These are phyloP conservation scores for Acanthopleura granulata DNA, from an alignment of 2,888 invertebrate species.

Conservation along the genomic window DNA sequence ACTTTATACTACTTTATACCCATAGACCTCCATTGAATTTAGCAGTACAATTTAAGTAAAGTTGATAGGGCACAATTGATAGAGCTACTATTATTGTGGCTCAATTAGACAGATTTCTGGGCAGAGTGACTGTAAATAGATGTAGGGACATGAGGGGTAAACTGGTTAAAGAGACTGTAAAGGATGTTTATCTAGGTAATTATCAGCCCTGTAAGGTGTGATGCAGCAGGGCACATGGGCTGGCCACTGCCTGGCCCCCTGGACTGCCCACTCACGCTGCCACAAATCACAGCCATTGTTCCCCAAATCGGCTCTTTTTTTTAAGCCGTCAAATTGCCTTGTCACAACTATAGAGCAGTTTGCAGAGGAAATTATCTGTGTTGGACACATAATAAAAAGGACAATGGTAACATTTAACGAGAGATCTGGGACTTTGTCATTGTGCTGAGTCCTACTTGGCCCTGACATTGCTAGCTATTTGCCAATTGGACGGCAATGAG, in stretches of 20 bases:
- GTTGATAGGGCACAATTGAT: too few species aligned
- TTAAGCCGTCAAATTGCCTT: neutral
- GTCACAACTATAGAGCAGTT: neutral
- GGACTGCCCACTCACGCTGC: neutral
- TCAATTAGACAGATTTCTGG: neutral
- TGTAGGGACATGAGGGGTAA: neutral
- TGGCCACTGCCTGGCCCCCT: neutral
- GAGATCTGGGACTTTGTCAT: neutral
- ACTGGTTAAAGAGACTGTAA: neutral
- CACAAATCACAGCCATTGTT: slow-evolving; percentile 1
- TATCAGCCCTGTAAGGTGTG: neutral
- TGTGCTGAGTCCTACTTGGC: neutral
- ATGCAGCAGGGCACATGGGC: neutral
- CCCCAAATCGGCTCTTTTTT: neutral
- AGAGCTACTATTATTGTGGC: neutral
- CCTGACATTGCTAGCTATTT: neutral
- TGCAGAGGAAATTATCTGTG: slow-evolving; percentile 6
- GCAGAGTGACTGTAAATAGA: neutral
- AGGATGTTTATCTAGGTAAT: neutral
- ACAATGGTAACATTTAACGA: neutral
- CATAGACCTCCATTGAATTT: neutral
- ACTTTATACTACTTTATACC: neutral
- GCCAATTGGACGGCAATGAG: slow-evolving; percentile 9
- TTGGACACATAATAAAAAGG: neutral
- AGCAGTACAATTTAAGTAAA: too few species aligned